Percentiles rank a stretch among this genome's conserved stretches.
These are phyloP conservation scores for Xerus inauris DNA, from an alignment of 2,113 vertebrate species.

Conservation along the genomic window DNA sequence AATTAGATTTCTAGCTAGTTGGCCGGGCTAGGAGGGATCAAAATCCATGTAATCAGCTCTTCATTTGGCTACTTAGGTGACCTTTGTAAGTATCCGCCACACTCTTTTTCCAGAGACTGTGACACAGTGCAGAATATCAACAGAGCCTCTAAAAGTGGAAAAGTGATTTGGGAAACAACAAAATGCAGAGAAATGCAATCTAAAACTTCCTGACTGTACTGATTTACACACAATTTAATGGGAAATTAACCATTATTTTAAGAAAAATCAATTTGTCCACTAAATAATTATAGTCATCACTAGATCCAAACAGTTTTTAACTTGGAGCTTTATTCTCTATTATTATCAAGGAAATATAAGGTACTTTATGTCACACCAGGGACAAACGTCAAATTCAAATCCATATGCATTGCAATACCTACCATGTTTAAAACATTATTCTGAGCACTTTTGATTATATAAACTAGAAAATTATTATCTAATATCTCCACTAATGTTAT, in stretches of 20 bases:
- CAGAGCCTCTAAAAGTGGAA: background rate
- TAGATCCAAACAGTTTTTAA: background rate
- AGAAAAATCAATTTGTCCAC: background rate
- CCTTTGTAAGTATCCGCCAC: background rate
- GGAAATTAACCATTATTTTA: conserved; percentile 52
- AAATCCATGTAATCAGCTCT: background rate
- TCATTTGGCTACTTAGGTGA: background rate
- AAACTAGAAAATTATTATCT: background rate
- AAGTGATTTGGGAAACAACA: conserved; percentile 9
- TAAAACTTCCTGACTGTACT: conserved; percentile 23
- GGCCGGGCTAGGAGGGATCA: background rate
- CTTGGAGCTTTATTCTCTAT: background rate
- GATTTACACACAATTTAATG: conserved; percentile 45
- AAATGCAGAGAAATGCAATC: conserved; percentile 2
- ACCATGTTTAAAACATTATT: background rate
- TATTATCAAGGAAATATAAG: conserved; percentile 19
- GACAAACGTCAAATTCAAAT: conserved; percentile 33
- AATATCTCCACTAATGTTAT: background rate
- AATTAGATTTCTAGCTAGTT: background rate
- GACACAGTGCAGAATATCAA: background rate
- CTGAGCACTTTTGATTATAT: background rate
- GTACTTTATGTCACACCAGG: background rate
- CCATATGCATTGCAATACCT: background rate
- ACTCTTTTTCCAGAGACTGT: background rate
- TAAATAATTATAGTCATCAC: background rate